phyloP scores from a whole-genome alignment of 2,113 vertebrate species.

The Pelecanus crispus region DNA sequence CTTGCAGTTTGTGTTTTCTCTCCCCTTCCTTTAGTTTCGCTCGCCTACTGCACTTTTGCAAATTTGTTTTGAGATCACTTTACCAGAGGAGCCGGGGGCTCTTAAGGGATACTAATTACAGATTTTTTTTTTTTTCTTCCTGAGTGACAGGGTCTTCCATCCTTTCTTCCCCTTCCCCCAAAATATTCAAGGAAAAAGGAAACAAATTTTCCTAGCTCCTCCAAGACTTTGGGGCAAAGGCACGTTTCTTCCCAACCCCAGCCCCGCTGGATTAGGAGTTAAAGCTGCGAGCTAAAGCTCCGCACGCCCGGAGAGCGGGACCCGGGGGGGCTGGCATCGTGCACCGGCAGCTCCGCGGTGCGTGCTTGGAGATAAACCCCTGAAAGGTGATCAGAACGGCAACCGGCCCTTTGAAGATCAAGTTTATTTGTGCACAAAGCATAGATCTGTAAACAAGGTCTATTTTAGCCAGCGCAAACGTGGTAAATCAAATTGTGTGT shows the following conservation, averaged over 20 bases:
- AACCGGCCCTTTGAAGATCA: not conserved
- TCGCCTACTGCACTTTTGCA: conserved; percentile 45
- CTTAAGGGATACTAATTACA: conserved; percentile 38
- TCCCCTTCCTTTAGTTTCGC: conserved; percentile 52
- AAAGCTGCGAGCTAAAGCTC: not conserved
- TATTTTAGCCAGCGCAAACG: not conserved
- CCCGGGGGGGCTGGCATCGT: not conserved
- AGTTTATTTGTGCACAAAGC: not conserved
- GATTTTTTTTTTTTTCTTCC: not conserved
- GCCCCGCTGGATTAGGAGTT: not conserved
- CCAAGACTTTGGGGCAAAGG: not conserved
- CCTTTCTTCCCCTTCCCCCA: not conserved
- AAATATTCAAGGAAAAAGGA: not conserved
- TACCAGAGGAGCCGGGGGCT: conserved; percentile 56
- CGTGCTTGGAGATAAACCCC: not conserved
- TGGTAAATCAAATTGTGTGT: not conserved
- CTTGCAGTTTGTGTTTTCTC: conserved; percentile 42
- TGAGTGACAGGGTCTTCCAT: conserved; percentile 20
- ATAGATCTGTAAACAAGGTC: conserved; percentile 2
- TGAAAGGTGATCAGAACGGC: not conserved
- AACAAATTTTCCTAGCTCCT: not conserved
- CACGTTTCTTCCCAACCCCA: not conserved
- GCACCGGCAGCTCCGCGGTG: not conserved
- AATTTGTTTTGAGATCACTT: conserved; percentile 75
- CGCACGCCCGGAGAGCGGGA: not conserved